Percentiles rank a stretch among this genome's conserved stretches.
Evolutionary conservation across 2,797 vertebrate species (phyloP).

Genomic region (Synanceia verrucosa): DNA sequence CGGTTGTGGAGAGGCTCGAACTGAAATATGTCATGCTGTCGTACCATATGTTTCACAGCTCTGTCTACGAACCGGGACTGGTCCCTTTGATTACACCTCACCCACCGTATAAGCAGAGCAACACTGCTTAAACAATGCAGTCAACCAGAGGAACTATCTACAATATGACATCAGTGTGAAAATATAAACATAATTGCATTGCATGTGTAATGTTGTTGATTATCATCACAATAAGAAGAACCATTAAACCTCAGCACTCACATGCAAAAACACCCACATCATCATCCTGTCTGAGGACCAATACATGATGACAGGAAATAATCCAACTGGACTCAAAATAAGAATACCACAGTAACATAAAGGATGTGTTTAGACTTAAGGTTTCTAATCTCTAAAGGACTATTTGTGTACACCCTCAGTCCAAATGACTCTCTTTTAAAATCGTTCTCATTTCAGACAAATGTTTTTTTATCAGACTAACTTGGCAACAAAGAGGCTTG

Average conservation of each 20-base stretch:
- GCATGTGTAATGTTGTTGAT: neutral
- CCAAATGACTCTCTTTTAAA: neutral
- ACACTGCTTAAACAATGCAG: constrained; percentile 3
- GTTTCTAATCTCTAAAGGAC: neutral
- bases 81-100: constrained; percentile 72
- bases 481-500: constrained; percentile 22
- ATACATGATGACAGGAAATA: neutral
- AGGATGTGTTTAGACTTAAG: neutral
- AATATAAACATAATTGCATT: neutral
- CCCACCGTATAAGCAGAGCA: constrained; percentile 46
- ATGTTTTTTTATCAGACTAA: constrained; percentile 25
- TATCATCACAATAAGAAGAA: neutral
- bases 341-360: neutral
- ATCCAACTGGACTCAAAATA: neutral
- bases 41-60: constrained; percentile 75
- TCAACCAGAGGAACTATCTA: constrained; percentile 12
- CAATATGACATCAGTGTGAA: constrained; percentile 8
- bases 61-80: constrained; percentile 64
- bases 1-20: constrained; percentile 25
- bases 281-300: neutral
- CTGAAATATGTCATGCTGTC: constrained; percentile 62
- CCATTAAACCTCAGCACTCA: neutral
- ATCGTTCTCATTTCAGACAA: constrained; percentile 1
- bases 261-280: neutral
- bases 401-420: neutral